Conservation (phyloP, 2,797 vertebrate species). For the Hoplostethus mediterraneus region DNA sequence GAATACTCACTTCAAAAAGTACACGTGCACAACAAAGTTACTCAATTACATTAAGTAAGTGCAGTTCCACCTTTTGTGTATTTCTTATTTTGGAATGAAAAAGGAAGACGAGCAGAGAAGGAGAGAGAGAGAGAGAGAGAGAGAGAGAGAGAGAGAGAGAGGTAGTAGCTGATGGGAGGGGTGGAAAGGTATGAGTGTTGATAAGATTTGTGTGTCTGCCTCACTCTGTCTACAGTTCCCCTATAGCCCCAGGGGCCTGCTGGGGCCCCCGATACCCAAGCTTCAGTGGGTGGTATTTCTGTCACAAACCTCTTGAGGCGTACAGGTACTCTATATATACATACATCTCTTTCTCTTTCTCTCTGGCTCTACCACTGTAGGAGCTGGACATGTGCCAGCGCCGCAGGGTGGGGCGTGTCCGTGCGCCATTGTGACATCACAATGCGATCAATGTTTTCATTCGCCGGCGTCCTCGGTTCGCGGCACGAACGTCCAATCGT, state of each 20-base stretch:
- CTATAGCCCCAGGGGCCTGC: not conserved
- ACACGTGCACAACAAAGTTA: too few relatives aligned
- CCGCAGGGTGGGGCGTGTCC: conserved; percentile 40
- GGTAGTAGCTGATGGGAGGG: not conserved
- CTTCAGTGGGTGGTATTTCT: conserved; percentile 29
- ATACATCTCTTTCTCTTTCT: conserved; percentile 23
- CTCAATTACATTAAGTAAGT: too few relatives aligned
- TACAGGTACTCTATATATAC: conserved; percentile 17
- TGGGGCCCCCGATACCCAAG: not conserved
- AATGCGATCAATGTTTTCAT: conserved; percentile 41
- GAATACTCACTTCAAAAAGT: too few relatives aligned
- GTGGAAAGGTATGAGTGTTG: conserved; percentile 5
- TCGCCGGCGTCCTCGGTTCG: conserved; percentile 23
- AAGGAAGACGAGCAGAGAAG: conserved; percentile 6
- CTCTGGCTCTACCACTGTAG: not conserved
- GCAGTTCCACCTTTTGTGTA: too few relatives aligned
- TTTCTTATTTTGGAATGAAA: too few relatives aligned
- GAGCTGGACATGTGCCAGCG: conserved; percentile 44
- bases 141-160: not conserved
- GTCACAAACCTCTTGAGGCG: conserved; percentile 21
- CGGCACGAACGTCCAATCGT: conserved; percentile 3
- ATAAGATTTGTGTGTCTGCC: conserved; percentile 18
- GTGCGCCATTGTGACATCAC: conserved; percentile 53
- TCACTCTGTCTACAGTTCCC: not conserved
- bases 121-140: not conserved